A percentile compares a stretch with the other conserved stretches of the same genome.
These are phyloP conservation scores for Bugula neritina DNA, from an alignment of 2,888 invertebrate species.

Conservation along the genomic window DNA sequence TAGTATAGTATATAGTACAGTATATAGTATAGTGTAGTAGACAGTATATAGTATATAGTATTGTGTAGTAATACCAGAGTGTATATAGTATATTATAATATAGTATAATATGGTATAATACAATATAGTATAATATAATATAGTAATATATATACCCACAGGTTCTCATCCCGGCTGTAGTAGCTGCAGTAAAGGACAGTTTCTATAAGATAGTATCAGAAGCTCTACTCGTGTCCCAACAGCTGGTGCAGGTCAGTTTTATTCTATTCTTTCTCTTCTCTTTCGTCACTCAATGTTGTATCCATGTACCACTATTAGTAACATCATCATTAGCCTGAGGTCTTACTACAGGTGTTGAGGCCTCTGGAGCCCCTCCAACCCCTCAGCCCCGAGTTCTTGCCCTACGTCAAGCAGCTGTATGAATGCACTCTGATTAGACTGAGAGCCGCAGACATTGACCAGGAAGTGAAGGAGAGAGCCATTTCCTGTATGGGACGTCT, in stretches of 20 bases:
- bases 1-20: not conserved
- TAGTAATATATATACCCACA: slow-evolving; percentile 33
- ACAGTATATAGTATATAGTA: too few relatives aligned
- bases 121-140: too few relatives aligned
- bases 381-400: slow-evolving; percentile 63
- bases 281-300: not conserved
- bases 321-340: not conserved
- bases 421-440: slow-evolving; percentile 76
- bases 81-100: too few relatives aligned
- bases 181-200: slow-evolving; percentile 82
- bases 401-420: slow-evolving; percentile 71
- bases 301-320: not conserved
- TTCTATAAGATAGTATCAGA: slow-evolving; percentile 99
- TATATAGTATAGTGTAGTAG: too few relatives aligned
- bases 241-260: slow-evolving; percentile 81
- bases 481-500: slow-evolving; percentile 95
- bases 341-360: slow-evolving; percentile 8
- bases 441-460: slow-evolving; percentile 92
- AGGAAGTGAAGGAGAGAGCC: slow-evolving; percentile 96
- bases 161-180: slow-evolving; percentile 60
- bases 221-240: slow-evolving; percentile 84
- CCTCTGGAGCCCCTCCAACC: slow-evolving; percentile 21
- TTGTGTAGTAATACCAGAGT: too few relatives aligned
- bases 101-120: too few relatives aligned
- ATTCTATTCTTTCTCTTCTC: not conserved